Conservation (phyloP, 2,888 invertebrate species). For the Caenorhabditis zanzibari region DNA sequence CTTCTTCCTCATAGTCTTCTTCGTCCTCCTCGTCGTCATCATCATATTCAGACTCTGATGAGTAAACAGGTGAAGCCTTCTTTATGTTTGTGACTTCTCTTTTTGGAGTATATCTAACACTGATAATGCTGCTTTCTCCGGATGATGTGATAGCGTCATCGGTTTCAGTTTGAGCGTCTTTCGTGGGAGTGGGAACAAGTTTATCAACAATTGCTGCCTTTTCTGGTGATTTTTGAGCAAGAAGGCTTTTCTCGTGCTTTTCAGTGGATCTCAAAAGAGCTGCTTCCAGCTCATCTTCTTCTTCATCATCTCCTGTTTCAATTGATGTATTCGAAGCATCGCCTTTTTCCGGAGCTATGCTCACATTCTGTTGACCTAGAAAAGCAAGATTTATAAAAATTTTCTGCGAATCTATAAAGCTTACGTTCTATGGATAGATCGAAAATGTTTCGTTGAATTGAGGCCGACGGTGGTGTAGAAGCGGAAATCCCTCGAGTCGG, state of each 20-base stretch:
- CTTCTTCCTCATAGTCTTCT: conserved; percentile 20
- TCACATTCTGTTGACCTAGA: conserved; percentile 8
- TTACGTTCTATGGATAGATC: conserved; percentile 37
- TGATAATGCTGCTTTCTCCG: conserved; percentile 28
- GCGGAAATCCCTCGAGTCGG: conserved; percentile 5
- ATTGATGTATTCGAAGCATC: not conserved
- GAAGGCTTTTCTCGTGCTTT: conserved; percentile 26
- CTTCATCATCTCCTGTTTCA: conserved; percentile 58
- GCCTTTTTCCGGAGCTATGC: not conserved
- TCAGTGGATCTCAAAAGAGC: conserved; percentile 50
- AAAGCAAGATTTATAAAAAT: not conserved
- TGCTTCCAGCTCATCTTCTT: conserved; percentile 54
- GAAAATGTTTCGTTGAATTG: not conserved
- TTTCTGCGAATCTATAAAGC: not conserved
- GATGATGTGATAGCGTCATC: conserved; percentile 33
- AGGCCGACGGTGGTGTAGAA: not conserved
- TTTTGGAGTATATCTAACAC: conserved; percentile 32
- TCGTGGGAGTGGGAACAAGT: not conserved
- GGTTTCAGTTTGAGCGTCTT: conserved; percentile 58
- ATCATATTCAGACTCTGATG: not conserved
- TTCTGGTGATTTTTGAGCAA: conserved; percentile 13
- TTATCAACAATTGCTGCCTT: conserved; percentile 14
- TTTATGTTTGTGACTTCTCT: not conserved
- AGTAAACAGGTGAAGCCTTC: not conserved
- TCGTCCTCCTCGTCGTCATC: conserved; percentile 1